These are phyloP conservation scores for Sinonovacula constricta DNA, from an alignment of 1,140 invertebrate species.

Conservation along the genomic window DNA sequence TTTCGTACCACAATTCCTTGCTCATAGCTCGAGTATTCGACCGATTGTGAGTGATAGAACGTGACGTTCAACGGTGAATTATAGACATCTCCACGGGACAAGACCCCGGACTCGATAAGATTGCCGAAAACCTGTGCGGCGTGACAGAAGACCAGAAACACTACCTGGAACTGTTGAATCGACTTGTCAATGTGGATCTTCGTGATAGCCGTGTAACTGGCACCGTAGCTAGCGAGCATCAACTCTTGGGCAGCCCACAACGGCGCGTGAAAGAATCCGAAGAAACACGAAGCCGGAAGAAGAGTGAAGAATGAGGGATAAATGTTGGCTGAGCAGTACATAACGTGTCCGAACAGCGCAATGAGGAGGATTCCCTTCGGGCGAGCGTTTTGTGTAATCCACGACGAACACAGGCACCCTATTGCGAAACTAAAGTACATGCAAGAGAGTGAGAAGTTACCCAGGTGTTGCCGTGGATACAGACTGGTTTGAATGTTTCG, in stretches of 20 bases:
- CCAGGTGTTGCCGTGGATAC: slow-evolving; percentile 51
- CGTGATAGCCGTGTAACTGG: slow-evolving; percentile 58
- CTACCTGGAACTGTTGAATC: slow-evolving; percentile 61
- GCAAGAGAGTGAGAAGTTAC: slow-evolving; percentile 51
- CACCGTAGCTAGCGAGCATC: slow-evolving; percentile 61
- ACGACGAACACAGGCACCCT: slow-evolving; percentile 58
- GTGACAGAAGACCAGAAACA: slow-evolving; percentile 64
- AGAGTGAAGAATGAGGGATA: slow-evolving; percentile 58
- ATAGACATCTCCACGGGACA: slow-evolving; percentile 45
- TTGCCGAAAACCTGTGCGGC: slow-evolving; percentile 62
- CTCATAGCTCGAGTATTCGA: not conserved
- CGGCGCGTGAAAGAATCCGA: slow-evolving; percentile 62
- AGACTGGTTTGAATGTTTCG: slow-evolving; percentile 64
- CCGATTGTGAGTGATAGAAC: not conserved
- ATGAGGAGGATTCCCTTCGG: slow-evolving; percentile 62
- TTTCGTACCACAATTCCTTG: slow-evolving; percentile 38
- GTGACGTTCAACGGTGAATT: slow-evolving; percentile 27
- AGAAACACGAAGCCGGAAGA: slow-evolving; percentile 55
- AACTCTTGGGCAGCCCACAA: slow-evolving; percentile 62
- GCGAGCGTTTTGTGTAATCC: slow-evolving; percentile 59
- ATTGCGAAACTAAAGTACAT: slow-evolving; percentile 60
- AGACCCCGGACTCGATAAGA: slow-evolving; percentile 53
- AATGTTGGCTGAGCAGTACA: slow-evolving; percentile 58
- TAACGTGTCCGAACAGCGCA: slow-evolving; percentile 60
- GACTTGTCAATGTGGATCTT: slow-evolving; percentile 59